Percentiles rank a stretch among this genome's conserved stretches.
Evolutionary conservation across 2,797 vertebrate genomes (phyloP).

Genomic region (Neostethus bicornis): DNA sequence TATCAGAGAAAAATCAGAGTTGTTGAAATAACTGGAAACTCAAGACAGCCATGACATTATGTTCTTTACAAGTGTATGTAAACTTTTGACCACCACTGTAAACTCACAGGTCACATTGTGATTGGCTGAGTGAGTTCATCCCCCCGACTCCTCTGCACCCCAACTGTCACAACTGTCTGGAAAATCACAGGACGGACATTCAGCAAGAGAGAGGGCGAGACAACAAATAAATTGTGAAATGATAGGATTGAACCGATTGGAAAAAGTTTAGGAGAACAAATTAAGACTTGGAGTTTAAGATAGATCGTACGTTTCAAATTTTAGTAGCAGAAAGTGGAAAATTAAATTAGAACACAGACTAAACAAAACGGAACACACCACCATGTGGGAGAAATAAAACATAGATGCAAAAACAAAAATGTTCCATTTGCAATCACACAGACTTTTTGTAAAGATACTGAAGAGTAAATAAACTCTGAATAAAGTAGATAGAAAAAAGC

Average conservation of each 20-base stretch:
- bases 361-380: not conserved
- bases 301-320: constrained; percentile 12
- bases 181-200: constrained; percentile 39
- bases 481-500: not conserved
- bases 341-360: not conserved
- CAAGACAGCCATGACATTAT: no score
- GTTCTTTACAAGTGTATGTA: no score
- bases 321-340: constrained; percentile 6
- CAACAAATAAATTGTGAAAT: constrained; percentile 18
- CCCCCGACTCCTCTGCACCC: constrained; percentile 68
- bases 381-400: constrained; percentile 6
- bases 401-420: not conserved
- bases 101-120: constrained; percentile 43
- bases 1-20: no score
- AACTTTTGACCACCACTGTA: no score
- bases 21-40: no score
- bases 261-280: not conserved
- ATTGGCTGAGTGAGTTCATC: constrained; percentile 58
- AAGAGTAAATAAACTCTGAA: constrained; percentile 9
- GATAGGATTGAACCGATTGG: constrained; percentile 11
- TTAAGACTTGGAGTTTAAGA: constrained; percentile 3
- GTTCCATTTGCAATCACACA: not conserved
- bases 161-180: constrained; percentile 58
- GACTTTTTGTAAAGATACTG: not conserved
- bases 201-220: constrained; percentile 35